phyloP scores from a whole-genome alignment of 2,113 vertebrate genomes.

The Sceloporus undulatus region DNA sequence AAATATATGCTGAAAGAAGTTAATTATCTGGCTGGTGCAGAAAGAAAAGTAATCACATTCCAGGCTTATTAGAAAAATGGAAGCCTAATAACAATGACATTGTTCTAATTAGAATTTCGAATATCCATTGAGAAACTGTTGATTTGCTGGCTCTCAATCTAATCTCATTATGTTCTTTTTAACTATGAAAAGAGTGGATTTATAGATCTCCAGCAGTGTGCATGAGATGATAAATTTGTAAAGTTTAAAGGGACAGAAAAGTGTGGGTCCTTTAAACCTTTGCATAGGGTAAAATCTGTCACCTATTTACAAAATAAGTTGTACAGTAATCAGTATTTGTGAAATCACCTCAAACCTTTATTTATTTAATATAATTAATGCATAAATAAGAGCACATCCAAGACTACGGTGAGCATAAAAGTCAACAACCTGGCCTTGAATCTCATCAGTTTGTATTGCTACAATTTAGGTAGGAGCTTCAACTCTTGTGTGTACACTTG shows the following conservation, averaged over 20 bases:
- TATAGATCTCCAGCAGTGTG: conserved; percentile 65
- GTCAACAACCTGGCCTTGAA: too few species aligned
- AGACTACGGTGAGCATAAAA: too few species aligned
- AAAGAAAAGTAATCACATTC: conserved; percentile 57
- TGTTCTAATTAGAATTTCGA: conserved; percentile 66
- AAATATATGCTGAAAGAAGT: conserved; percentile 49
- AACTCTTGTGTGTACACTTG: too few species aligned
- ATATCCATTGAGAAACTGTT: conserved; percentile 52
- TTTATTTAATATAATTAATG: conserved; percentile 12
- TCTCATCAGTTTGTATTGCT: too few species aligned
- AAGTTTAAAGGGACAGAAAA: conserved; percentile 63
- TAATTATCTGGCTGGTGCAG: conserved; percentile 55
- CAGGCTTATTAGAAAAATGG: conserved; percentile 48
- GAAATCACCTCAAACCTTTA: not conserved
- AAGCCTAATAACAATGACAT: conserved; percentile 59
- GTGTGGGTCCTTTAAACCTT: conserved; percentile 34
- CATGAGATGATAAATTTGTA: conserved; percentile 64
- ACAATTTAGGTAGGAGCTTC: too few species aligned
- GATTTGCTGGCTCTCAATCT: conserved; percentile 67
- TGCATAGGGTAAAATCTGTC: not conserved
- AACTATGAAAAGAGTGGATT: conserved; percentile 66
- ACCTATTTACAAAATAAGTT: not conserved
- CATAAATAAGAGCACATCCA: not conserved
- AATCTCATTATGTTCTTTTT: conserved; percentile 75
- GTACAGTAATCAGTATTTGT: not conserved